Evolutionary conservation across 2,113 vertebrate species (phyloP).

Genomic region (Indri indri): DNA sequence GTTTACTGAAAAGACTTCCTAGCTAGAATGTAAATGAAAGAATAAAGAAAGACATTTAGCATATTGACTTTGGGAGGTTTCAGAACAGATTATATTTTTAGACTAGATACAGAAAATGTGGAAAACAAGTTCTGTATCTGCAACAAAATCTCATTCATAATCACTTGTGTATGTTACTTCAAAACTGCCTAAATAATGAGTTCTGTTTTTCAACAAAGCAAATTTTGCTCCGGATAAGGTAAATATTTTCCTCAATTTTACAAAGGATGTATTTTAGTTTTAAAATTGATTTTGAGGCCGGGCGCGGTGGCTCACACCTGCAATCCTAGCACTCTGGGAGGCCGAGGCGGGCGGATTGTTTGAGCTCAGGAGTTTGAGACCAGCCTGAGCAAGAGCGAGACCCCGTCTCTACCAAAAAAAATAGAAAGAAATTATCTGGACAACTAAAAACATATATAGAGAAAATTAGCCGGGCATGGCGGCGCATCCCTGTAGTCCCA

Average conservation of each 20-base stretch:
- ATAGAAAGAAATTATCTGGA: too few relatives aligned
- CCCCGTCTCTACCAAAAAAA: too few relatives aligned
- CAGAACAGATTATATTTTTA: constrained; percentile 62
- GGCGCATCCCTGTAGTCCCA: too few relatives aligned
- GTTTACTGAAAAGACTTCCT: constrained; percentile 63
- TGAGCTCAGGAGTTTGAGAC: too few relatives aligned
- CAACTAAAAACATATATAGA: too few relatives aligned
- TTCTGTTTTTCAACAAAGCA: background rate
- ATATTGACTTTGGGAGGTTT: constrained; percentile 41
- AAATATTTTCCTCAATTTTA: background rate
- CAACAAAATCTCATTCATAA: background rate
- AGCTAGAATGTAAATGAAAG: constrained; percentile 75
- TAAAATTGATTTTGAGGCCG: too few relatives aligned
- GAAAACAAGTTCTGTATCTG: constrained; percentile 36
- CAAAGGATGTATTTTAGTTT: background rate
- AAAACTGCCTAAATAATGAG: background rate
- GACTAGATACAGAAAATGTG: background rate
- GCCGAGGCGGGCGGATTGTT: too few relatives aligned
- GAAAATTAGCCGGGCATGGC: too few relatives aligned
- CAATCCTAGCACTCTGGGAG: too few relatives aligned
- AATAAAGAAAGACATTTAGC: constrained; percentile 49
- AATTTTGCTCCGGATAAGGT: background rate
- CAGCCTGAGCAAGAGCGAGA: too few relatives aligned
- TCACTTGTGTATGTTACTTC: background rate
- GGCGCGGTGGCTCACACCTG: too few relatives aligned